Conservation (phyloP, 2,113 vertebrate genomes). For the Chionomys nivalis region DNA sequence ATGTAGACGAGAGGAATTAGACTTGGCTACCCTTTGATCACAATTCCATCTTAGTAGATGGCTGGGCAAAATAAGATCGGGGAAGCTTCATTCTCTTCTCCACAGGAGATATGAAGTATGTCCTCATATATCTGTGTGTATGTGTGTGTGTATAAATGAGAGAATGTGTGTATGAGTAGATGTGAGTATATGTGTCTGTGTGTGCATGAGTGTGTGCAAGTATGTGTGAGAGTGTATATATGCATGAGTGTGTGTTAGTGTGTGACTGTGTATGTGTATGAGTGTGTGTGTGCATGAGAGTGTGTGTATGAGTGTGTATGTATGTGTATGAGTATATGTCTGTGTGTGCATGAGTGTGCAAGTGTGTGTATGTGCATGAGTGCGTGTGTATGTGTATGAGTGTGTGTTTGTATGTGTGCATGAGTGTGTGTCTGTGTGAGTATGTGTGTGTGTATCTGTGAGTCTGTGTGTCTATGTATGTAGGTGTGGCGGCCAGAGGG, state of each 20-base stretch:
- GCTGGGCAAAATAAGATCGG: conserved; percentile 27
- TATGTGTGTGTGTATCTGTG: too few species aligned
- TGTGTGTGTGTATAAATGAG: neutral
- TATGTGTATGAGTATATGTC: neutral
- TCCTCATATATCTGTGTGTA: neutral
- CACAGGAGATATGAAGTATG: neutral
- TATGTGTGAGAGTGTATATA: neutral
- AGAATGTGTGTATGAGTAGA: neutral
- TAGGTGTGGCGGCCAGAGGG: neutral
- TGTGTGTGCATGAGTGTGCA: neutral
- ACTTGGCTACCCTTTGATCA: neutral
- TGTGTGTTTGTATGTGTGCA: neutral
- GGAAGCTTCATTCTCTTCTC: neutral
- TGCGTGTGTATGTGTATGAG: neutral
- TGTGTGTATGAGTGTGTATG: neutral
- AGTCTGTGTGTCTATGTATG: neutral
- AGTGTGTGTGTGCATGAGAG: neutral
- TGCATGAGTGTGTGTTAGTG: neutral
- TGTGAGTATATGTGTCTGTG: neutral
- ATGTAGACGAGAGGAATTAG: conserved; percentile 14
- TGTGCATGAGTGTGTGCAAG: neutral
- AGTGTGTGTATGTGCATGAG: neutral
- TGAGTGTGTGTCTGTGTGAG: neutral
- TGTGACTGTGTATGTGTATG: neutral
- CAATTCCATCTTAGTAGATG: conserved; percentile 11